Evolutionary conservation across 2,113 vertebrate species (phyloP).

Genomic region (Rhynchomys soricoides): DNA sequence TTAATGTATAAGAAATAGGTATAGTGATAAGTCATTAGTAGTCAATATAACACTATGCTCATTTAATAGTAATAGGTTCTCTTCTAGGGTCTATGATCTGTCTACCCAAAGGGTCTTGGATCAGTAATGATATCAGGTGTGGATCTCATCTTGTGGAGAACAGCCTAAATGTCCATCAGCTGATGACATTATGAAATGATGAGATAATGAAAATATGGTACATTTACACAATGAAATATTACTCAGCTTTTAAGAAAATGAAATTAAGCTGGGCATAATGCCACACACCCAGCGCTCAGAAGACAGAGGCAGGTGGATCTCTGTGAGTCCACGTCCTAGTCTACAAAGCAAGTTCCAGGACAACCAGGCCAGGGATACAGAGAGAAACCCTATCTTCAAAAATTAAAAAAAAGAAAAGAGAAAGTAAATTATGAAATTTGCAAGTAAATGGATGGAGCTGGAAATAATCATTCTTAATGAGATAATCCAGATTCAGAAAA

Average conservation of each 20-base stretch:
- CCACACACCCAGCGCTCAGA: background rate
- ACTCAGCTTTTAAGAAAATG: background rate
- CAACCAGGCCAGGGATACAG: background rate
- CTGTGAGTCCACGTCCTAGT: background rate
- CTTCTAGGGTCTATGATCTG: background rate
- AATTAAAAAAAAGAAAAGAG: background rate
- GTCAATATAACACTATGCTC: background rate
- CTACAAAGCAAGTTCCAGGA: background rate
- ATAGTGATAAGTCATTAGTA: background rate
- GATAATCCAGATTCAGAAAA: background rate
- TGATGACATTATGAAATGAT: background rate
- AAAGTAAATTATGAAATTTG: background rate
- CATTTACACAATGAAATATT: background rate
- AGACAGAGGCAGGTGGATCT: background rate
- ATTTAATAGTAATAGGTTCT: background rate
- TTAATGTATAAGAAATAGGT: background rate
- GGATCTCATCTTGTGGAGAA: background rate
- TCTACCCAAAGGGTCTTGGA: background rate
- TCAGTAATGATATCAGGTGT: background rate
- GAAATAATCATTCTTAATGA: background rate
- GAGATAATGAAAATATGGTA: background rate
- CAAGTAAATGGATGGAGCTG: background rate
- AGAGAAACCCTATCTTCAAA: background rate
- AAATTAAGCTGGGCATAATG: background rate
- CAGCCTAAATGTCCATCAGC: background rate